These are phyloP conservation scores for Smithornis capensis DNA, from an alignment of 2,113 vertebrate species.

Conservation along the genomic window DNA sequence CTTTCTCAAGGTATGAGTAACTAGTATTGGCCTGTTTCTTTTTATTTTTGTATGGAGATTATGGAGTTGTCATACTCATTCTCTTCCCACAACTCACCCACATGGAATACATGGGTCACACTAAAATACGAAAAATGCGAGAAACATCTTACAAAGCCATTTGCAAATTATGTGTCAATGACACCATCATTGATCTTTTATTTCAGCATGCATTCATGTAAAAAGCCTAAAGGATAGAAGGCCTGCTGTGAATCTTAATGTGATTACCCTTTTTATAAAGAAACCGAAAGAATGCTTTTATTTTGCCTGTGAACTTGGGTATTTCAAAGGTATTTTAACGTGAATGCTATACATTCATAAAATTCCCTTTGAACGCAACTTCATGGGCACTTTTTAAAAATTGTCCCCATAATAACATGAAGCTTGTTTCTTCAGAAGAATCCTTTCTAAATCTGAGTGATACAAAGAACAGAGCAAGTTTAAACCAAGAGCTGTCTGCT, in stretches of 20 bases:
- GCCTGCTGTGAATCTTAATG: conserved; percentile 4
- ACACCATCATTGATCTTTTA: background rate
- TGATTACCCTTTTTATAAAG: background rate
- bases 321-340: background rate
- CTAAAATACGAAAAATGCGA: background rate
- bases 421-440: background rate
- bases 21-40: background rate
- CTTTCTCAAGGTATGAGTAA: conserved; percentile 16
- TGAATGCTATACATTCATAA: background rate
- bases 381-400: background rate
- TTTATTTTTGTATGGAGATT: background rate
- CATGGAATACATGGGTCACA: background rate
- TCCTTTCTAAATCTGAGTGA: background rate
- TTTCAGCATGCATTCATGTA: background rate
- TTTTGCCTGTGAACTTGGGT: background rate
- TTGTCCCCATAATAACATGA: background rate
- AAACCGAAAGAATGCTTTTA: background rate
- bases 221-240: background rate
- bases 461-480: background rate
- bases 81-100: conserved; percentile 19
- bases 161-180: background rate
- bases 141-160: background rate
- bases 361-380: background rate
- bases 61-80: background rate
- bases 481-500: background rate